phyloP scores from a whole-genome alignment of 2,113 vertebrate species.

The Saccopteryx leptura region DNA sequence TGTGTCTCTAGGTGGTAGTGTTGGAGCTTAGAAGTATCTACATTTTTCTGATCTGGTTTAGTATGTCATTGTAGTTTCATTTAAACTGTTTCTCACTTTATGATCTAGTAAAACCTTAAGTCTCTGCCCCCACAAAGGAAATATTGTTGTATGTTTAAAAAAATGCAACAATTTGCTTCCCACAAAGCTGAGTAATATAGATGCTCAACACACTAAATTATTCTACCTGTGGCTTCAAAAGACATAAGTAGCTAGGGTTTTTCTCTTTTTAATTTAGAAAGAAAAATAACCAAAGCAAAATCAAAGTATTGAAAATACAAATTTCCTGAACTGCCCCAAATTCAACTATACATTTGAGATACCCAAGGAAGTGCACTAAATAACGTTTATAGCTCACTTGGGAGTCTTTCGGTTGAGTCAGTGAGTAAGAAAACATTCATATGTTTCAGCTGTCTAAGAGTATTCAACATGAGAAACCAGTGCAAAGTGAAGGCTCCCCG shows the following conservation, averaged over 20 bases:
- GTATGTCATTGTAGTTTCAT: slow-evolving; percentile 60
- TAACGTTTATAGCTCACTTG: slow-evolving; percentile 34
- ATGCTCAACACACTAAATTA: slow-evolving; percentile 11
- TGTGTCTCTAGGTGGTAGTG: slow-evolving; percentile 68
- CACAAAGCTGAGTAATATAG: background rate
- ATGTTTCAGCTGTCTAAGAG: slow-evolving; percentile 39
- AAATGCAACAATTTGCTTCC: slow-evolving; percentile 47
- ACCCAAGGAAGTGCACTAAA: slow-evolving; percentile 16
- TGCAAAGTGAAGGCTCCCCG: background rate
- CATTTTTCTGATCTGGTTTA: slow-evolving; percentile 67
- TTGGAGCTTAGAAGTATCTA: slow-evolving; percentile 50
- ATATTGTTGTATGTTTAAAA: slow-evolving; percentile 31
- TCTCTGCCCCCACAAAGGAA: slow-evolving; percentile 56
- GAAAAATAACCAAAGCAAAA: slow-evolving; percentile 44
- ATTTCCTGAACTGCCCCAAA: background rate
- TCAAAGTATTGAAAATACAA: slow-evolving; percentile 11
- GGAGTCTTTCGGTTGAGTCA: slow-evolving; percentile 10
- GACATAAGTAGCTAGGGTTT: background rate
- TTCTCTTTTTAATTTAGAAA: slow-evolving; percentile 9
- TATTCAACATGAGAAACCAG: slow-evolving; percentile 20
- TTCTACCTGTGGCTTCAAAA: background rate
- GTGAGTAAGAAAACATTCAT: slow-evolving; percentile 55
- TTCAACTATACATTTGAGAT: slow-evolving; percentile 12
- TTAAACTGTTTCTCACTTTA: slow-evolving; percentile 45
- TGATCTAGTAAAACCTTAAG: background rate